These are phyloP conservation scores for Drosophila testacea DNA, from an alignment of 2,888 invertebrate species.

Conservation along the genomic window DNA sequence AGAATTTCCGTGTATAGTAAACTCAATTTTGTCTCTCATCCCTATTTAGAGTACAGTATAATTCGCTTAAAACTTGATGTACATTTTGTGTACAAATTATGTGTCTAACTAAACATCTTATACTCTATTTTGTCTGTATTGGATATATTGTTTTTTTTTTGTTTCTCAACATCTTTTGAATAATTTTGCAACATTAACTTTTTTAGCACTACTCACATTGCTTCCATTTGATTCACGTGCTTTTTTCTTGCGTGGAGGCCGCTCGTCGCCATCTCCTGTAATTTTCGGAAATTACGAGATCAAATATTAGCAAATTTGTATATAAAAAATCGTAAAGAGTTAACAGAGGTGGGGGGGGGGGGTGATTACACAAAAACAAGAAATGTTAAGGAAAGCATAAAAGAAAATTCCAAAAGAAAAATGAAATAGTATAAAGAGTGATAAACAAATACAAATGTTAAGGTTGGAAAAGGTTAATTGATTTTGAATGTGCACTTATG, in stretches of 20 bases:
- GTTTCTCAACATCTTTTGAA: background rate
- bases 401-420: background rate
- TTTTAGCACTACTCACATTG: conserved; percentile 73
- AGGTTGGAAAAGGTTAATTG: conserved; percentile 5
- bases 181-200: background rate
- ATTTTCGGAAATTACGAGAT: conserved; percentile 34
- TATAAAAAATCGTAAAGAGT: background rate
- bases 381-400: conserved; percentile 11
- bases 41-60: too few species aligned
- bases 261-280: conserved; percentile 82
- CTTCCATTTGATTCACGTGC: conserved; percentile 82
- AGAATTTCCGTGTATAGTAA: too few species aligned
- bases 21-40: too few species aligned
- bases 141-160: too few species aligned
- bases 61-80: too few species aligned
- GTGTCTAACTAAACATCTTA: too few species aligned
- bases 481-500: conserved; percentile 19
- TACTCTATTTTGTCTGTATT: background rate
- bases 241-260: conserved; percentile 85
- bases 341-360: background rate
- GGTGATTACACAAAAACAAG: conserved; percentile 3
- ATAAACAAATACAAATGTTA: conserved; percentile 3
- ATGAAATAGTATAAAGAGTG: background rate
- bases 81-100: too few species aligned
- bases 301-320: conserved; percentile 28